phyloP scores from a whole-genome alignment of 2,888 invertebrate genomes.

The Brachynemurus nebulosus region DNA sequence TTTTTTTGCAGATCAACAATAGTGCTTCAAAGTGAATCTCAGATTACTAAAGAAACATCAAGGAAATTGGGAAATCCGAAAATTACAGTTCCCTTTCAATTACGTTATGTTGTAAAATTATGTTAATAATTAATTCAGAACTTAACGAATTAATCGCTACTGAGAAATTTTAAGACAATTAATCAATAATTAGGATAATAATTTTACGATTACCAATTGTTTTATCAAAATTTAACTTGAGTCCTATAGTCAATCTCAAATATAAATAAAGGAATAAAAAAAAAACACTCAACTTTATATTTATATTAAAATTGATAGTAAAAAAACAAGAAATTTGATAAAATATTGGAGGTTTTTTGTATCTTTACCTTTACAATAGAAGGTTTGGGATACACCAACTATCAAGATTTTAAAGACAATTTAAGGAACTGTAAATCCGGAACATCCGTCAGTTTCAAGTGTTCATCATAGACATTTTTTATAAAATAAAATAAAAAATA shows the following conservation, averaged over 20 bases:
- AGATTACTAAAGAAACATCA: constrained; percentile 32
- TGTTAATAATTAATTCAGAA: no score
- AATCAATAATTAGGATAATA: no score
- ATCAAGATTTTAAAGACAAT: neutral
- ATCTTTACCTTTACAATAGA: neutral
- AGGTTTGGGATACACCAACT: neutral
- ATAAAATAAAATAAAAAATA: no score
- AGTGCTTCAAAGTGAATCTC: constrained; percentile 17
- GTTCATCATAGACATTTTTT: neutral
- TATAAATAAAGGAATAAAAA: no score
- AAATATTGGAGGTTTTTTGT: neutral
- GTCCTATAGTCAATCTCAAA: no score
- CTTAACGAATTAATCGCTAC: no score
- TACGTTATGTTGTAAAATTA: neutral
- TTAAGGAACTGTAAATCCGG: neutral
- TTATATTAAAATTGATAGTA: no score
- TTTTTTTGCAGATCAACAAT: neutral
- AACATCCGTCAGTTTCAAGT: neutral
- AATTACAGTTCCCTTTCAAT: constrained; percentile 1
- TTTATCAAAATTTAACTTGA: no score
- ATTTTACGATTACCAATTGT: no score
- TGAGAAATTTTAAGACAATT: no score
- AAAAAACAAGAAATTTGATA: no score
- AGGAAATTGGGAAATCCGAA: constrained; percentile 12
- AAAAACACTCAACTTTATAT: no score